Base-by-base conservation (phyloP, 2,113 vertebrate genomes). In the Oxyruncus cristatus region DNA sequence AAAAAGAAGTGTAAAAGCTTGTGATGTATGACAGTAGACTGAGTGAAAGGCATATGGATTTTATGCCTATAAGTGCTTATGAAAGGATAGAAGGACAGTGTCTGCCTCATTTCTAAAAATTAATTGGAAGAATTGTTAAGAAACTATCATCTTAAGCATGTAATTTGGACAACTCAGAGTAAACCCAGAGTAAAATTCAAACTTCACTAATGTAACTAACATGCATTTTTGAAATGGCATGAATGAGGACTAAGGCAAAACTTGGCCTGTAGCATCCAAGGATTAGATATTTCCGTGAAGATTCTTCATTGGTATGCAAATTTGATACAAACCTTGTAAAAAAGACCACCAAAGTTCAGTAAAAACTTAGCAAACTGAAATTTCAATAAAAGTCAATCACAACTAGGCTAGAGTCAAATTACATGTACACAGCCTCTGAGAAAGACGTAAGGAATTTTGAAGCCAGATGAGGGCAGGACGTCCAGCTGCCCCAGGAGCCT, bases 1-100 rank as follows among this genome's bases (percentile, higher is more conserved):
- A 95, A 97, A 97, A 83, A 71, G 33, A 85, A 88, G 32, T 70
- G 41, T 94, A 95, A 96, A 96, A 79, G 2, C 65, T 88, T 95
- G 82, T 87, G 83, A 87, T 87, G 84, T 96, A 83, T 88, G 87
- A 91, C 62, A 81, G 66, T 12, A 77, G 80, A 89, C 5, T 78
- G 50, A 91, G 20, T 76, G 59, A 94, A 90, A 93, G 33, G 18
- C 50, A 72, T 76, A 76, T 33, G 46, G 72, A 61, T 77, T 95
- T 97, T 71, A 72, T 62, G 42, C 37, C 77, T 95, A 47, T 30
- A 62, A 77, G 52, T 83, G 37, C 27, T 77, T 71, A 67, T 66
- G 71, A 81, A 88, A 93, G 33, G 26, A 75, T 46, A 44, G 77
- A 92, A 76, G 30, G 42, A 50, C n/a, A 70, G 23, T 15, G 22